Percentiles rank a stretch among this genome's conserved stretches.
Evolutionary conservation across 2,113 vertebrate genomes (phyloP).

Genomic region (Nyctibius bracteatus): DNA sequence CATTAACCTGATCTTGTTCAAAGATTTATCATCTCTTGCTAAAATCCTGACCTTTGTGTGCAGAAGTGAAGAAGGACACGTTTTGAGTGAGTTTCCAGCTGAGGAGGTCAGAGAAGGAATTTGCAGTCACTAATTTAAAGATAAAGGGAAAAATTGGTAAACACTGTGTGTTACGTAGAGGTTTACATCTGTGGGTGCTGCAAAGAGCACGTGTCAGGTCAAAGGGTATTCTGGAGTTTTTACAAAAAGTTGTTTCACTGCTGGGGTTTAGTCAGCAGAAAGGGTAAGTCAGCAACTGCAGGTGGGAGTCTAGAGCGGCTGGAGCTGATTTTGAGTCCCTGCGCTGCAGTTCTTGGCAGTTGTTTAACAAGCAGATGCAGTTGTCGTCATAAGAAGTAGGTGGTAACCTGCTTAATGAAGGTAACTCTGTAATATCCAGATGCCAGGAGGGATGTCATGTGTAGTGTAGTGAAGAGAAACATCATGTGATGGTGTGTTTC

Average conservation of each 20-base stretch:
- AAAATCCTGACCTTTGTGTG: neutral
- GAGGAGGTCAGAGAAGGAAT: neutral
- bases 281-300: neutral
- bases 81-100: neutral
- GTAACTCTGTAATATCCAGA: neutral
- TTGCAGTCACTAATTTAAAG: neutral
- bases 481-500: neutral
- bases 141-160: neutral
- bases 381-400: neutral
- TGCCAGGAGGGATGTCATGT: too few species aligned
- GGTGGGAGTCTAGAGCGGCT: rapidly evolving
- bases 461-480: neutral
- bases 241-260: neutral
- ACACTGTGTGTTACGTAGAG: neutral
- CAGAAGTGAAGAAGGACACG: neutral
- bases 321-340: neutral
- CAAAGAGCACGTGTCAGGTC: neutral
- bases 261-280: neutral
- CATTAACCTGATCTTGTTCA: neutral
- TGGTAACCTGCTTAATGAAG: neutral
- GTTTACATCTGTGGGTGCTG: neutral
- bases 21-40: neutral
- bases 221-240: neutral
- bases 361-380: neutral
- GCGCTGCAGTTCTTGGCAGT: neutral